phyloP scores from a whole-genome alignment of 2,888 invertebrate genomes.

The Bombylius discolor region DNA sequence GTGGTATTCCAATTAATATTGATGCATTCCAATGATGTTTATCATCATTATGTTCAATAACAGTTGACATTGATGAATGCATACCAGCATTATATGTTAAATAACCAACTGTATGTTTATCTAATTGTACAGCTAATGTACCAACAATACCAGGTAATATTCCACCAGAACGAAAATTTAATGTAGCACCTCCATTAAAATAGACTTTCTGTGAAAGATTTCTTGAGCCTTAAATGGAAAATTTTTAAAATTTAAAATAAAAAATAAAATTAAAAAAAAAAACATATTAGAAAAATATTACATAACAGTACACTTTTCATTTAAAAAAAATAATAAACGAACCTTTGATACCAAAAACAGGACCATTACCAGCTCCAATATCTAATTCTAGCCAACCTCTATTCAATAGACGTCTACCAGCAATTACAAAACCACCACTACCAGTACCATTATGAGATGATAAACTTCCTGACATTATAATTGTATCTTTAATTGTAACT shows the following conservation, averaged over 20 bases:
- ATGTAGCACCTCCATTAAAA: constrained; percentile 58
- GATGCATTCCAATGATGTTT: constrained; percentile 53
- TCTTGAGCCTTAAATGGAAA: constrained; percentile 43
- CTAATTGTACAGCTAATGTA: constrained; percentile 72
- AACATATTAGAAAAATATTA: not conserved
- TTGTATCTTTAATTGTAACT: constrained; percentile 71
- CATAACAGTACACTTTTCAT: not conserved
- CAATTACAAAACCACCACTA: constrained; percentile 51
- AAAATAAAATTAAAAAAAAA: not conserved
- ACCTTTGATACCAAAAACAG: constrained; percentile 60
- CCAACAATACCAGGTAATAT: constrained; percentile 63
- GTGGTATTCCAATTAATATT: constrained; percentile 69
- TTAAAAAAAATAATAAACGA: not conserved
- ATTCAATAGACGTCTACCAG: constrained; percentile 63
- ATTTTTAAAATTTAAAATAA: too few species aligned
- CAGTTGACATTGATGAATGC: constrained; percentile 65
- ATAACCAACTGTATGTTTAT: constrained; percentile 78
- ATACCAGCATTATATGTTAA: constrained; percentile 63
- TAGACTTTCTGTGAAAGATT: constrained; percentile 61
- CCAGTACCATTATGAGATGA: constrained; percentile 82
- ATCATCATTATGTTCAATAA: constrained; percentile 65
- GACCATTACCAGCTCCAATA: constrained; percentile 73
- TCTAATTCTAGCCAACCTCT: constrained; percentile 83
- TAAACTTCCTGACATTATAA: constrained; percentile 68
- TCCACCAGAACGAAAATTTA: constrained; percentile 67